Evolutionary conservation across 53 echinoderm and acorn worm species (phyloP).

Genomic region (Paelopatides confundens): DNA sequence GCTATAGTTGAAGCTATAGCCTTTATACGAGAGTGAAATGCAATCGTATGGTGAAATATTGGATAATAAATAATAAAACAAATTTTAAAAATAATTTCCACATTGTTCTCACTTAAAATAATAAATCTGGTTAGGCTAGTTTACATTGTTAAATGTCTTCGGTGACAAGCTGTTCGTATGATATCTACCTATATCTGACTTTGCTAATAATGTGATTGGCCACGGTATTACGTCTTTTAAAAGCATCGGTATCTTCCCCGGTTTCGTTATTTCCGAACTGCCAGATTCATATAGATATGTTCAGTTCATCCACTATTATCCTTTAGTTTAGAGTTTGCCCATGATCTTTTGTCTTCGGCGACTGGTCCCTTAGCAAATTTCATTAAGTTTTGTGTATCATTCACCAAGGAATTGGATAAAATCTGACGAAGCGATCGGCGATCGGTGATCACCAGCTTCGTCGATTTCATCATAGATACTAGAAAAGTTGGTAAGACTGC

Average conservation of each 20-base stretch:
- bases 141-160: conserved; percentile 4
- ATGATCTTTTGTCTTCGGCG: not conserved
- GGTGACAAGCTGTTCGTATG: not conserved
- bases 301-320: conserved; percentile 88
- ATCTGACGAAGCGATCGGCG: conserved; percentile 44
- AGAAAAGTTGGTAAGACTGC: conserved; percentile 73
- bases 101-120: too few relatives aligned
- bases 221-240: not conserved
- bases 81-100: too few relatives aligned
- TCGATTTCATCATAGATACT: conserved; percentile 94
- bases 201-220: not conserved
- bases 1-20: too few relatives aligned
- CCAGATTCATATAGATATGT: conserved; percentile 85
- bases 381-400: not conserved
- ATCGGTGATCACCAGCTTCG: conserved; percentile 59
- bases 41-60: too few relatives aligned
- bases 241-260: not conserved
- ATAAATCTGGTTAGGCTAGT: too few relatives aligned
- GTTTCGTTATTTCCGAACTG: not conserved
- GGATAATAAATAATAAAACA: too few relatives aligned
- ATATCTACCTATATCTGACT: not conserved
- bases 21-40: too few relatives aligned
- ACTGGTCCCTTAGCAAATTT: not conserved
- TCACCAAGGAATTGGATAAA: conserved; percentile 19
- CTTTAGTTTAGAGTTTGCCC: not conserved